A percentile compares a stretch with the other conserved stretches of the same genome.
phyloP scores from a whole-genome alignment of 2,888 invertebrate species.

The Rhagonycha lutea region DNA sequence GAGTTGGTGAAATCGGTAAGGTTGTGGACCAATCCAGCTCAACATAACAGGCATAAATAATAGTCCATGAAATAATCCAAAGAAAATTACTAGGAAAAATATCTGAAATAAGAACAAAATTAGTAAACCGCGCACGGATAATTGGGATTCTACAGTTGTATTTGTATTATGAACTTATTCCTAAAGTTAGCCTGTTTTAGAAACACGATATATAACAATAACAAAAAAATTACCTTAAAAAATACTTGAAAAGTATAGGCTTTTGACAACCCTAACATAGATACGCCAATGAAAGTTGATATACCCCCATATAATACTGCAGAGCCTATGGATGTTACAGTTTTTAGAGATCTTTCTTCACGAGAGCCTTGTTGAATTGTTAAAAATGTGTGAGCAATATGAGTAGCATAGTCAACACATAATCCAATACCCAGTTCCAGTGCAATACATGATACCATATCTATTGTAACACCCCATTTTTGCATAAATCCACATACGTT shows the following conservation, averaged over 20 bases:
- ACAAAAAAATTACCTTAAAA: slow-evolving; percentile 59
- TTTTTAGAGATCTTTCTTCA: slow-evolving; percentile 64
- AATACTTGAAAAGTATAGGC: slow-evolving; percentile 80
- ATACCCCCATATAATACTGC: slow-evolving; percentile 80
- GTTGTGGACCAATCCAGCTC: slow-evolving; percentile 71
- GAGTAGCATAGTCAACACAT: slow-evolving; percentile 83
- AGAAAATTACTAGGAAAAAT: slow-evolving; percentile 74
- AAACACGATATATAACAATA: background rate
- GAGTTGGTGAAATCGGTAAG: slow-evolving; percentile 47
- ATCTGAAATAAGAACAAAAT: slow-evolving; percentile 60
- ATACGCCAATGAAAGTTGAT: slow-evolving; percentile 74
- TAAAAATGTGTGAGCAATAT: slow-evolving; percentile 80
- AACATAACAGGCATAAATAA: slow-evolving; percentile 75
- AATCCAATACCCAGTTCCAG: slow-evolving; percentile 80
- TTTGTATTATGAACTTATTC: no score
- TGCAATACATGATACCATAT: slow-evolving; percentile 80
- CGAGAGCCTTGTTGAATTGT: slow-evolving; percentile 61
- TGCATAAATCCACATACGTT: slow-evolving; percentile 80
- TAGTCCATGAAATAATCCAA: slow-evolving; percentile 79
- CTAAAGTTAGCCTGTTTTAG: no score
- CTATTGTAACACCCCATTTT: slow-evolving; percentile 80
- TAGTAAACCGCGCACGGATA: no score
- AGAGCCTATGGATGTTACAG: slow-evolving; percentile 73
- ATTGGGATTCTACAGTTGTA: no score
- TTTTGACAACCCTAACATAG: slow-evolving; percentile 70